These are phyloP conservation scores for Trichopria drosophilae DNA, from an alignment of 2,888 invertebrate species.

Conservation along the genomic window DNA sequence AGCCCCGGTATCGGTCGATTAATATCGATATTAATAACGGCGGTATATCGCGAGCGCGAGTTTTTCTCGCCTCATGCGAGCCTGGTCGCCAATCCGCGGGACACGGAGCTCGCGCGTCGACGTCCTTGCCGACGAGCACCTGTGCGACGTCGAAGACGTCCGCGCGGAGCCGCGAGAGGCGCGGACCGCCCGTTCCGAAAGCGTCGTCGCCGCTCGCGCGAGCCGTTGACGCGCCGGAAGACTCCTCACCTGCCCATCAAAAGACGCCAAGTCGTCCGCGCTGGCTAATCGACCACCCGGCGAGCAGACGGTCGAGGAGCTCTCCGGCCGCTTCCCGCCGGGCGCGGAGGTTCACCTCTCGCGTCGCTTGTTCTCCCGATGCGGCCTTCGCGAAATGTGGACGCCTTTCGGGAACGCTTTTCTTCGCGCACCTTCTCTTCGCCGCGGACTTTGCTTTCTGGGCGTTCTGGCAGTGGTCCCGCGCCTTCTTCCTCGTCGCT, in stretches of 20 bases:
- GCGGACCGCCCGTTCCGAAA: conserved; percentile 13
- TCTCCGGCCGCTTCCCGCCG: conserved; percentile 6
- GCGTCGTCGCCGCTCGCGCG: conserved; percentile 20
- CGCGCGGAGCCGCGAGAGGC: conserved; percentile 19
- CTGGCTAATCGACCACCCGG: conserved; percentile 53
- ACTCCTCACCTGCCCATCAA: conserved; percentile 60
- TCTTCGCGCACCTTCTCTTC: conserved; percentile 41
- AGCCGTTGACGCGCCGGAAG: conserved; percentile 56
- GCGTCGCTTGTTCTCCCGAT: conserved; percentile 37
- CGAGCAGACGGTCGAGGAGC: conserved; percentile 34
- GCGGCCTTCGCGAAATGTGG: conserved; percentile 56
- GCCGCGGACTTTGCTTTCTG: no score
- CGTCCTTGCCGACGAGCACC: conserved; percentile 46
- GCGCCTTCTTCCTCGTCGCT: no score
- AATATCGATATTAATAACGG: conserved; percentile 28
- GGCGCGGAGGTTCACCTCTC: conserved; percentile 18
- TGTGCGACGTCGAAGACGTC: conserved; percentile 30
- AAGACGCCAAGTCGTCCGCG: conserved; percentile 59
- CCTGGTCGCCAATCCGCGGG: conserved; percentile 52
- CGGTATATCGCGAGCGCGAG: not conserved
- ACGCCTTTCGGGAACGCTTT: conserved; percentile 55
- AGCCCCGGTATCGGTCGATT: no score
- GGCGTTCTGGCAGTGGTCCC: no score
- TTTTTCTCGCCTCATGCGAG: conserved; percentile 38
- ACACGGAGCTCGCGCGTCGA: conserved; percentile 55